These are phyloP conservation scores for Stegodyphus dumicola DNA, from an alignment of 1,140 invertebrate species.

Conservation along the genomic window DNA sequence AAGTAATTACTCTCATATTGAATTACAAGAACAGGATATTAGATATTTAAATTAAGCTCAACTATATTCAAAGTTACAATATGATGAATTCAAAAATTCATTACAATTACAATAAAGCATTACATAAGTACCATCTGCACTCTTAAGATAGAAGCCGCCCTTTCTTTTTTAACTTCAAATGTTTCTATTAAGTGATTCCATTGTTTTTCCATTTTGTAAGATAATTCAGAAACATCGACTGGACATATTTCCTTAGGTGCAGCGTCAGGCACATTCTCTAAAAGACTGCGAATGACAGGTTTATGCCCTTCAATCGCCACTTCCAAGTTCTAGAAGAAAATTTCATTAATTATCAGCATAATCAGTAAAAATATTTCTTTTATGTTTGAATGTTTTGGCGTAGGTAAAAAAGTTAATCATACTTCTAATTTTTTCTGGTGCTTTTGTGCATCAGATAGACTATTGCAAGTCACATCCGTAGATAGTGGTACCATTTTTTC, in stretches of 20 bases:
- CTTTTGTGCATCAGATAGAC: constrained; percentile 89
- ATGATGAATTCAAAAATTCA: too few species aligned
- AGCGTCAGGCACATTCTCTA: constrained; percentile 78
- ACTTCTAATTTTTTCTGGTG: constrained; percentile 93
- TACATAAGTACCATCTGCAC: constrained; percentile 77
- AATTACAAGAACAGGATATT: too few species aligned
- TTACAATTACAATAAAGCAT: too few species aligned
- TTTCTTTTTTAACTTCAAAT: constrained; percentile 77
- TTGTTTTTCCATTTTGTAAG: constrained; percentile 60
- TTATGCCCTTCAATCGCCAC: constrained; percentile 85
- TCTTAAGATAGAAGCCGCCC: constrained; percentile 84
- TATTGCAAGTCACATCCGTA: constrained; percentile 80
- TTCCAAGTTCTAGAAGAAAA: constrained; percentile 77
- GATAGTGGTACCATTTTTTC: constrained; percentile 88
- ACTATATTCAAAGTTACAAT: too few species aligned
- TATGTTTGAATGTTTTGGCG: too few species aligned
- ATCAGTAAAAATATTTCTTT: too few species aligned
- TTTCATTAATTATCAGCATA: too few species aligned
- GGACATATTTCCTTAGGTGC: constrained; percentile 81
- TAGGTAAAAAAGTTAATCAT: background rate
- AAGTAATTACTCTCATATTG: too few species aligned
- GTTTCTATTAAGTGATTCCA: constrained; percentile 74
- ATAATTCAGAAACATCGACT: constrained; percentile 65
- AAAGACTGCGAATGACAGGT: constrained; percentile 81
- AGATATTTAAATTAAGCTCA: too few species aligned